Percentiles rank a stretch among this genome's conserved stretches.
Conservation (phyloP, 2,113 vertebrate species). For the Telmatochromis brachygnathus region DNA sequence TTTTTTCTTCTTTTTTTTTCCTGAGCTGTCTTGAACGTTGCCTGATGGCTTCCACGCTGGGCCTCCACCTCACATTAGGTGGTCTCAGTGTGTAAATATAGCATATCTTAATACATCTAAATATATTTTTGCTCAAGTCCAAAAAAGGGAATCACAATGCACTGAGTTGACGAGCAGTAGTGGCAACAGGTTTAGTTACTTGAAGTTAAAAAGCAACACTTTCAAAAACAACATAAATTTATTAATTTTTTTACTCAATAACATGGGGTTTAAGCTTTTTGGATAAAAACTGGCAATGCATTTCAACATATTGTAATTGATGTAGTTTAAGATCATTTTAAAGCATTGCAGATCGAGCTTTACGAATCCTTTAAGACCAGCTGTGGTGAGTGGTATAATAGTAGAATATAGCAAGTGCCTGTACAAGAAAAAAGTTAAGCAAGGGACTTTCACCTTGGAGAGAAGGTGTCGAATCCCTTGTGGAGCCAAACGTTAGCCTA, state of each 20-base stretch:
- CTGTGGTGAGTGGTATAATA: neutral
- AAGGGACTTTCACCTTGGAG: neutral
- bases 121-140: neutral
- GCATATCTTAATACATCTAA: neutral
- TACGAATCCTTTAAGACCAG: neutral
- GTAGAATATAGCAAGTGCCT: neutral
- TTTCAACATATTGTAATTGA: neutral
- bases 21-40: conserved; percentile 15
- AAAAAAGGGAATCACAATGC: neutral
- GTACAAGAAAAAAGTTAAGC: neutral
- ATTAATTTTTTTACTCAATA: neutral
- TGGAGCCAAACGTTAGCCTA: neutral
- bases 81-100: neutral
- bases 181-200: neutral
- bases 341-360: neutral
- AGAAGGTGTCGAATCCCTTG: neutral
- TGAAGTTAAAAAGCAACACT: neutral
- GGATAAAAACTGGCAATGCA: neutral
- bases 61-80: neutral
- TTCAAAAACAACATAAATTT: neutral
- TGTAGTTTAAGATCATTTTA: neutral
- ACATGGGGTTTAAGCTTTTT: neutral
- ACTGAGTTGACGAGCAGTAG: neutral
- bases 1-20: neutral
- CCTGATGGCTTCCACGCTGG: neutral